Percentiles rank a stretch among this genome's conserved stretches.
phyloP scores from a whole-genome alignment of 2,888 invertebrate species.

The Drosophila nr. perissopoda region DNA sequence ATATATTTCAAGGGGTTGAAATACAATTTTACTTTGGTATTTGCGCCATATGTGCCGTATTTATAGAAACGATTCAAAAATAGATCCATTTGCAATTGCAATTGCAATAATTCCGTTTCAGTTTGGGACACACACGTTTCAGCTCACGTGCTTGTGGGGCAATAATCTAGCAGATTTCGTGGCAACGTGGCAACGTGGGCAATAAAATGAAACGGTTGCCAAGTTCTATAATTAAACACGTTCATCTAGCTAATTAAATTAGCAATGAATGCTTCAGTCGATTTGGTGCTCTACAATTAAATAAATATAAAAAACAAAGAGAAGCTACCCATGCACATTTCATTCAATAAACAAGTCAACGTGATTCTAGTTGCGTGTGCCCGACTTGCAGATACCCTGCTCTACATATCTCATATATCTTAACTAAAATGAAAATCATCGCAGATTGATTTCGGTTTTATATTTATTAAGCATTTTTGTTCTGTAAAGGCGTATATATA shows the following conservation, averaged over 20 bases:
- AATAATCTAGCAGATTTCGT: constrained; percentile 78
- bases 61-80: constrained; percentile 47
- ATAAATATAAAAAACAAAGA: background rate
- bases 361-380: background rate
- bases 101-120: constrained; percentile 52
- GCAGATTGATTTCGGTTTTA: background rate
- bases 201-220: constrained; percentile 30
- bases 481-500: background rate
- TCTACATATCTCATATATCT: background rate
- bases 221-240: constrained; percentile 47
- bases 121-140: constrained; percentile 46
- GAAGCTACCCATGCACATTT: background rate
- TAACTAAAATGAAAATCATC: background rate
- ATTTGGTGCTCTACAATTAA: constrained; percentile 13
- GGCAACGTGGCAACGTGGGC: constrained; percentile 43
- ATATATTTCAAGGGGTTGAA: constrained; percentile 47
- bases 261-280: constrained; percentile 44
- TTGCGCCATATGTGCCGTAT: constrained; percentile 27
- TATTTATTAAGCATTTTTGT: constrained; percentile 15
- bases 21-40: constrained; percentile 8
- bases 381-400: background rate
- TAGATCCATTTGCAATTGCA: constrained; percentile 34
- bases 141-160: constrained; percentile 63
- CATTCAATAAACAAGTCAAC: constrained; percentile 18
- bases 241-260: constrained; percentile 53